Evolutionary conservation across 2,888 invertebrate genomes (phyloP).

Genomic region (Drosophila anomelani): DNA sequence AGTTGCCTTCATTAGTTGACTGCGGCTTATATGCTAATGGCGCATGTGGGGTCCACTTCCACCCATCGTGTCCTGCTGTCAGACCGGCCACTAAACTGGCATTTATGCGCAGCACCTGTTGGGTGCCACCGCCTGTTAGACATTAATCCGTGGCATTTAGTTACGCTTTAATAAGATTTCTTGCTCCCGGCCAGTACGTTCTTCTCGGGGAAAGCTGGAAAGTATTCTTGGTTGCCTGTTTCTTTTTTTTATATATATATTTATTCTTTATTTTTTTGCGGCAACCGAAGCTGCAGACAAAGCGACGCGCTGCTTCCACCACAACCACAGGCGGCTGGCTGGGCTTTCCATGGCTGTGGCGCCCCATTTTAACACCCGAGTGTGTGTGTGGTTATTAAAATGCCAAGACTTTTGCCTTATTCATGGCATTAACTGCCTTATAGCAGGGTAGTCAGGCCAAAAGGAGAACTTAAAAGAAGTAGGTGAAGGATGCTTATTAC

Average conservation of each 20-base stretch:
- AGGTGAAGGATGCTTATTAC: slow-evolving; percentile 5
- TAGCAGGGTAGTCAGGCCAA: not conserved
- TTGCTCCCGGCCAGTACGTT: slow-evolving; percentile 34
- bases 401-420: slow-evolving; percentile 47
- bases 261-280: slow-evolving; percentile 12
- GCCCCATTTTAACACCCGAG: slow-evolving; percentile 56
- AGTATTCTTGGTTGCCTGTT: slow-evolving; percentile 10
- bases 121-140: slow-evolving; percentile 63
- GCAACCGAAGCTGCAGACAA: slow-evolving; percentile 57
- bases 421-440: slow-evolving; percentile 13
- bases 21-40: slow-evolving; percentile 59
- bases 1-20: slow-evolving; percentile 61
- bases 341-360: slow-evolving; percentile 47
- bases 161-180: slow-evolving; percentile 76
- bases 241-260: not conserved
- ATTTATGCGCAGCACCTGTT: slow-evolving; percentile 63
- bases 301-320: slow-evolving; percentile 55
- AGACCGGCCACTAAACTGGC: slow-evolving; percentile 65
- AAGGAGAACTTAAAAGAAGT: not conserved
- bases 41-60: slow-evolving; percentile 59
- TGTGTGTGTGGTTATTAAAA: slow-evolving; percentile 54
- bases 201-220: slow-evolving; percentile 51
- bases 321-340: slow-evolving; percentile 10
- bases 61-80: slow-evolving; percentile 55
- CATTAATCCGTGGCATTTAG: slow-evolving; percentile 77